A percentile compares a stretch with the other conserved stretches of the same genome.
These are phyloP conservation scores for Manis javanica DNA, from an alignment of 2,797 vertebrate genomes.

Conservation along the genomic window DNA sequence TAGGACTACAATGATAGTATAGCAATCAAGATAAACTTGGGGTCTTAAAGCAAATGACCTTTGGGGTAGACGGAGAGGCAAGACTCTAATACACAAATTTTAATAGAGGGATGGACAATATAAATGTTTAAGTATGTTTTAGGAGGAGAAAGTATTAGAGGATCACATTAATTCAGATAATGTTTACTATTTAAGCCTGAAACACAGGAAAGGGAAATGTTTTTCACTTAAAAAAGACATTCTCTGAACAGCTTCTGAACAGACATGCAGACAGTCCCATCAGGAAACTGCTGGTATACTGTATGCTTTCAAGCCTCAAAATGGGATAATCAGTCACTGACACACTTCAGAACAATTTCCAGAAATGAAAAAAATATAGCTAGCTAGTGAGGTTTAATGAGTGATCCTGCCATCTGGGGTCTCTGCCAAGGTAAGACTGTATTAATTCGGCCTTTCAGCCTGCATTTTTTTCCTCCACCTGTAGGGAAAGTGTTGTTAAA, in stretches of 20 bases:
- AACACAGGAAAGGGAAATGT: constrained; percentile 60
- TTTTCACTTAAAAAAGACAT: constrained; percentile 63
- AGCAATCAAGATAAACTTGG: constrained; percentile 28
- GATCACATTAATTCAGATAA: constrained; percentile 24
- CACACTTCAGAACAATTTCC: constrained; percentile 62
- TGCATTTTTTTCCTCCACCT: neutral
- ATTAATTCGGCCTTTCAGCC: constrained; percentile 24
- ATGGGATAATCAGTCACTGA: constrained; percentile 48
- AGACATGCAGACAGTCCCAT: constrained; percentile 50
- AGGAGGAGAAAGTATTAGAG: constrained; percentile 43
- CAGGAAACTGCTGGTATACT: constrained; percentile 49
- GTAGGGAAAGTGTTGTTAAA: neutral
- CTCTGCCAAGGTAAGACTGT: neutral
- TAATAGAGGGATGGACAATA: neutral
- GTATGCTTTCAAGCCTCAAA: constrained; percentile 57
- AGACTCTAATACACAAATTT: neutral
- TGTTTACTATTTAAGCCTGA: constrained; percentile 54
- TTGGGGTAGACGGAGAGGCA: neutral
- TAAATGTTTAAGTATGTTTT: constrained; percentile 5
- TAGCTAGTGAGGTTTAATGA: neutral
- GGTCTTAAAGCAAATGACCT: constrained; percentile 46
- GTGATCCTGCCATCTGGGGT: constrained; percentile 13
- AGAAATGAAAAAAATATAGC: constrained; percentile 3
- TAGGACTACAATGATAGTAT: neutral
- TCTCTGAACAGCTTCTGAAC: constrained; percentile 63